Evolutionary conservation across 2,888 invertebrate genomes (phyloP).

Genomic region (Eupithecia tripunctaria): DNA sequence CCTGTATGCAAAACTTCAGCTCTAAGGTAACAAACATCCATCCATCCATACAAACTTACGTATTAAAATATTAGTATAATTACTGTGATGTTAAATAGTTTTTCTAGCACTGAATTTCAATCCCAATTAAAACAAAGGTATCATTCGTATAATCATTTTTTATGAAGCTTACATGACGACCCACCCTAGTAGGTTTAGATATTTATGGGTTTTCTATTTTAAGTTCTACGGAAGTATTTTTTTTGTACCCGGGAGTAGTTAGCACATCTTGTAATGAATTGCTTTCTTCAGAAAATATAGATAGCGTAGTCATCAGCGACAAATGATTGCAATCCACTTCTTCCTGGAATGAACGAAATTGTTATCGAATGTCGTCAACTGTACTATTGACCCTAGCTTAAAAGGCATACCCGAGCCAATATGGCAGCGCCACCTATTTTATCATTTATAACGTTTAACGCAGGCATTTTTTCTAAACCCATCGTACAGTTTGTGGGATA

Average conservation of each 20-base stretch:
- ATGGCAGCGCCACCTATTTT: no score
- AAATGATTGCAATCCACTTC: constrained; percentile 1
- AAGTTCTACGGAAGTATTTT: background rate
- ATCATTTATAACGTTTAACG: no score
- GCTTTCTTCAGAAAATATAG: background rate
- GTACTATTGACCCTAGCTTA: no score
- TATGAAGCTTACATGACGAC: background rate
- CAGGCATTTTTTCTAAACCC: no score
- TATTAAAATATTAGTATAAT: no score
- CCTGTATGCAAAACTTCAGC: no score
- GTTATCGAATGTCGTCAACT: background rate
- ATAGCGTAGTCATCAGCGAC: background rate
- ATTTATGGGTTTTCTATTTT: background rate
- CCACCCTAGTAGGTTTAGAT: background rate
- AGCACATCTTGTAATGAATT: background rate
- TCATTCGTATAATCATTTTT: background rate
- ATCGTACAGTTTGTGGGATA: no score
- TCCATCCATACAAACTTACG: no score
- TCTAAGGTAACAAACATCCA: no score
- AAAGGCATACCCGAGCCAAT: no score
- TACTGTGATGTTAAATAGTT: no score
- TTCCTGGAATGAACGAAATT: background rate
- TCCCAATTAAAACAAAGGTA: background rate
- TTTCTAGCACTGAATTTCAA: background rate
- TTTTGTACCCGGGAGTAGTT: background rate